Conservation (phyloP, 2,797 vertebrate species). For the Mallotus villosus region DNA sequence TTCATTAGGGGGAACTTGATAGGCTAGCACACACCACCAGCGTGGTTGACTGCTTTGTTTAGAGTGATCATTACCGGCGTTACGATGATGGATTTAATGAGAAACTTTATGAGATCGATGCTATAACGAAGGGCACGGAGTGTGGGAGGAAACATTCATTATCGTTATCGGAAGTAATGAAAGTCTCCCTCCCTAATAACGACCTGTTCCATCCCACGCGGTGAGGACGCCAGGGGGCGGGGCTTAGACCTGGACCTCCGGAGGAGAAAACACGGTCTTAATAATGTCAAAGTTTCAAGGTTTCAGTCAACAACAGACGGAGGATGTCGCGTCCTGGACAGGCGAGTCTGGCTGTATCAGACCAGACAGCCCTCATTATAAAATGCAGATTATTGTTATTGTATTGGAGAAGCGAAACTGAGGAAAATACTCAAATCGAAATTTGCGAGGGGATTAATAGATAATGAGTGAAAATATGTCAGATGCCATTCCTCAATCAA, state of each 20-base stretch:
- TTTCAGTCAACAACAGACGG: conserved; percentile 4
- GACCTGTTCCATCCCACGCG: conserved; percentile 36
- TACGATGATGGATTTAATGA: conserved; percentile 57
- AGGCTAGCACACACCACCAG: conserved; percentile 47
- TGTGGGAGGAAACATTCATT: conserved; percentile 63
- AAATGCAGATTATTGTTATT: no score
- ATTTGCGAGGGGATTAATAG: conserved; percentile 67
- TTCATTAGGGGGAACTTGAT: conserved; percentile 52
- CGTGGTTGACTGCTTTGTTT: conserved; percentile 51
- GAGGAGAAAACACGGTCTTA: conserved; percentile 45
- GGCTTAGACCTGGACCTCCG: conserved; percentile 1
- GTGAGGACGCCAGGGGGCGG: conserved; percentile 36
- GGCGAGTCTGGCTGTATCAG: conserved; percentile 31
- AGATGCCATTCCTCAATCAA: conserved; percentile 69
- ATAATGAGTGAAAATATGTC: conserved; percentile 72
- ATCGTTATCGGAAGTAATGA: conserved; percentile 62
- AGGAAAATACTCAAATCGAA: conserved; percentile 63
- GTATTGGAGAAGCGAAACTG: conserved; percentile 25
- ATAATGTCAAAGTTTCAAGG: conserved; percentile 56
- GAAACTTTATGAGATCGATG: conserved; percentile 60
- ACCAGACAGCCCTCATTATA: conserved; percentile 6
- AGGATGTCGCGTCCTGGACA: conserved; percentile 5
- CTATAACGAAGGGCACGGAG: conserved; percentile 54
- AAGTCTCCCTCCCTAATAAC: conserved; percentile 49
- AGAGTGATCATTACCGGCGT: conserved; percentile 55